Evolutionary conservation across 2,888 invertebrate species (phyloP).

Genomic region (Eupeodes luniger): DNA sequence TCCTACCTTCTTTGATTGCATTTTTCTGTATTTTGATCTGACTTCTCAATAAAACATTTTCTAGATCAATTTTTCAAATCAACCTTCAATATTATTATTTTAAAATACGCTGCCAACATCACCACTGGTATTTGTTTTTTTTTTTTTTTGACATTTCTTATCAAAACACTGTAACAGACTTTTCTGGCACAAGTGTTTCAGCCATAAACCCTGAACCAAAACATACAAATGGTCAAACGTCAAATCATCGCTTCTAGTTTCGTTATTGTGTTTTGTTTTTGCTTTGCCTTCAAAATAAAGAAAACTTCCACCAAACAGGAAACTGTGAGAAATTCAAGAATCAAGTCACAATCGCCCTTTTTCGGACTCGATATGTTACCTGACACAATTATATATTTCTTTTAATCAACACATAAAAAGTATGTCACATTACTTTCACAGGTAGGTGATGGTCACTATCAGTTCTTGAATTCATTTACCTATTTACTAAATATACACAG

Average conservation of each 20-base stretch:
- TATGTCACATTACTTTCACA: slow-evolving; percentile 19
- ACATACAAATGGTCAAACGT: not conserved
- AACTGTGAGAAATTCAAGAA: not conserved
- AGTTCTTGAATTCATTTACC: not conserved
- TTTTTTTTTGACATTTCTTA: too few relatives aligned
- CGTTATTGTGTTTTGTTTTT: not conserved
- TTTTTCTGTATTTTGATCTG: too few relatives aligned
- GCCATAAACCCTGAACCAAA: too few relatives aligned
- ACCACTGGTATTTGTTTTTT: too few relatives aligned
- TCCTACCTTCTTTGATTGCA: too few relatives aligned
- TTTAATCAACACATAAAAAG: not conserved
- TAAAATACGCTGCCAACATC: too few relatives aligned
- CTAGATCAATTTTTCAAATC: too few relatives aligned
- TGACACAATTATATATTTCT: slow-evolving; percentile 4
- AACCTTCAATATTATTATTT: too few relatives aligned
- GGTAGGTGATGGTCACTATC: not conserved
- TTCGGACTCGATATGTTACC: not conserved
- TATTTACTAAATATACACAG: not conserved
- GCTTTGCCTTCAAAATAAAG: not conserved
- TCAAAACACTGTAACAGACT: too few relatives aligned
- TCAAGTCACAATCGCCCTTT: not conserved
- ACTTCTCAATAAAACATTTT: too few relatives aligned
- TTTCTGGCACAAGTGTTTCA: too few relatives aligned
- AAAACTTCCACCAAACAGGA: not conserved
- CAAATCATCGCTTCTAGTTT: not conserved